Evolutionary conservation across 1,140 invertebrate species (phyloP).

Genomic region (Drosophila simulans): DNA sequence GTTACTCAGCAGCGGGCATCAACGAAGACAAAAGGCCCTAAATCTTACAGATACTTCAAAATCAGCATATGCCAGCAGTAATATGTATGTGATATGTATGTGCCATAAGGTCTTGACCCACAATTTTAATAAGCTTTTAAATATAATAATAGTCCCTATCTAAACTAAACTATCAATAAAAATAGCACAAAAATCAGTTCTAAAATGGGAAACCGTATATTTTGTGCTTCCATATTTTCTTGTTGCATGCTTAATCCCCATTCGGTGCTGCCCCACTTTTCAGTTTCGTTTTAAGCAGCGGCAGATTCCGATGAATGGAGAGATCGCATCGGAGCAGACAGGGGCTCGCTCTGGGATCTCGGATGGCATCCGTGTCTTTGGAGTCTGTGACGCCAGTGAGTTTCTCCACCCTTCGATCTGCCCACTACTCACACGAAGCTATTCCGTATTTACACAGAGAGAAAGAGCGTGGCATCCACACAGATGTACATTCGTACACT

Average conservation of each 20-base stretch:
- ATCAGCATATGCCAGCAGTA: no score
- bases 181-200: neutral
- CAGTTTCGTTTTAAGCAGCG: slow-evolving; percentile 3
- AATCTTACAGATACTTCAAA: no score
- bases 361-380: slow-evolving; percentile 18
- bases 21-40: slow-evolving; percentile 27
- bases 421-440: slow-evolving; percentile 31
- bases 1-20: slow-evolving; percentile 23
- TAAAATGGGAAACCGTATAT: no score
- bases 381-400: slow-evolving; percentile 40
- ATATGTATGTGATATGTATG: no score
- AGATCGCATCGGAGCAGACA: slow-evolving; percentile 21
- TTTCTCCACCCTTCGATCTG: slow-evolving; percentile 45
- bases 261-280: slow-evolving; percentile 16
- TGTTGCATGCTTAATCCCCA: neutral
- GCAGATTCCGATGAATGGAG: slow-evolving; percentile 28
- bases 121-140: neutral
- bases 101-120: no score
- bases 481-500: slow-evolving; percentile 32
- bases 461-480: slow-evolving; percentile 18
- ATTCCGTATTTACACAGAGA: slow-evolving; percentile 8
- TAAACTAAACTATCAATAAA: neutral
- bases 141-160: no score
- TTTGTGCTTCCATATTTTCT: neutral
- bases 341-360: slow-evolving; percentile 17